A percentile compares a stretch with the other conserved stretches of the same genome.
These are phyloP conservation scores for Rhineura floridana DNA, from an alignment of 2,113 vertebrate species.

Conservation along the genomic window DNA sequence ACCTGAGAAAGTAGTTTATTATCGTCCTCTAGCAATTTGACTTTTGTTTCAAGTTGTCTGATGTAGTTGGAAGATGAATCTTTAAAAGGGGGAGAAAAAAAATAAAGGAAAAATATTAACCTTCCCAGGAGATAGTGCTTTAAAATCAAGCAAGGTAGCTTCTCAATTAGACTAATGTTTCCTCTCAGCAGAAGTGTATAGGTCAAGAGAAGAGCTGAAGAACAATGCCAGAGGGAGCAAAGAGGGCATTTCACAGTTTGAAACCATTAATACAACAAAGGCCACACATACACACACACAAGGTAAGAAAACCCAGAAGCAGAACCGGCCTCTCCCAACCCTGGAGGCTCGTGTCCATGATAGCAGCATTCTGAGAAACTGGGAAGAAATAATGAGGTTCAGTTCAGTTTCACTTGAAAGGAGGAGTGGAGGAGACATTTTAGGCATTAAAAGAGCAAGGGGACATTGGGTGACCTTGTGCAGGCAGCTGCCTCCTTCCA, in stretches of 20 bases:
- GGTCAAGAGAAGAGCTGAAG: not conserved
- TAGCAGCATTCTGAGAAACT: not conserved
- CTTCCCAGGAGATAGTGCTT: constrained; percentile 23
- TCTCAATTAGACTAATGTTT: constrained; percentile 8
- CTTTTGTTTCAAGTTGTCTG: constrained; percentile 93
- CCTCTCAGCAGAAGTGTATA: not conserved
- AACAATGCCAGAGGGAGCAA: not conserved
- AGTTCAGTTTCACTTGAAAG: constrained; percentile 33
- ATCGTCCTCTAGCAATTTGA: constrained; percentile 91
- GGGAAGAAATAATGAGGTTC: constrained; percentile 32
- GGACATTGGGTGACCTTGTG: not conserved
- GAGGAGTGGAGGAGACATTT: constrained; percentile 18
- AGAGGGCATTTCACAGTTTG: constrained; percentile 33
- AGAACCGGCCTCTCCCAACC: not conserved
- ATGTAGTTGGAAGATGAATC: constrained; percentile 92
- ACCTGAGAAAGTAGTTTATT: constrained; percentile 92
- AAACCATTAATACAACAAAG: constrained; percentile 17
- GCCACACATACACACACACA: not conserved
- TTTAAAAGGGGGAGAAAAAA: constrained; percentile 65
- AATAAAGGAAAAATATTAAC: constrained; percentile 4
- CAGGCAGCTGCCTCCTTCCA: constrained; percentile 11
- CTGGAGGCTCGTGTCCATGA: not conserved
- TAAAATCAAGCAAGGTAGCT: constrained; percentile 9
- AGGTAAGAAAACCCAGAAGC: constrained; percentile 4
- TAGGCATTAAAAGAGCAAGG: constrained; percentile 23